Base-by-base conservation (phyloP, 30 jellyfish, hydroid and myxozoan genomes). In the Rhopilema esculentum region DNA sequence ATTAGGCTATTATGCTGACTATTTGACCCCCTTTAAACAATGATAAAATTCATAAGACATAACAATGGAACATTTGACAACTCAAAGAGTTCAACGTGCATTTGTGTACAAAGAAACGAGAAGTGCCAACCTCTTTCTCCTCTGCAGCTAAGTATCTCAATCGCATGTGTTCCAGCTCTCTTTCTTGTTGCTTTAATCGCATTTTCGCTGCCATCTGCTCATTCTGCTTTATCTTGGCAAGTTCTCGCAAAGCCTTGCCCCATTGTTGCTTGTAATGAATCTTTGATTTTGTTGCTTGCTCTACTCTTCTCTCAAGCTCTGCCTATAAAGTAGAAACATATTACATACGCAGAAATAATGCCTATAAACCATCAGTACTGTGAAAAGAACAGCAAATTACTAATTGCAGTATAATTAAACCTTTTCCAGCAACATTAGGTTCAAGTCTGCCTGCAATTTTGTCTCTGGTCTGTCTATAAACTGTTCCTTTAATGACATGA, bases 221-320 rank as follows among this genome's bases (percentile, higher is more conserved):
- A 71, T 77, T 82, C 77, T 82, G 94, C 64, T 94, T 94, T 50
- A 94, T 78, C 77, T 94, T 80, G 33, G 99, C 99, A 8, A 94
- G 87, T 67, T 94, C 99, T 18, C 99, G 91, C 72, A 94, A 83
- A 6, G 99, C 99, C 79, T 97, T 76, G 19, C 97, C 99, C 99
- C 99, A 94, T 57, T 94, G 99, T 62, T 94, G 99, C 32, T 94
- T 94, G 77, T 94, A 94, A 67, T 94, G 99, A 49, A 89, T 90
- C 82, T 89, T 94, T 25, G 99, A 94, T 80, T 94, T 94, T 4
- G 99, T 83, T 1, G 77, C 91, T 23, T 90, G 52, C 48, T 94
- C 99, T 53, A 94, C 66, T 82, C 90, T 89, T 75, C 99, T 90
- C 75, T 94, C 97, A 32, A 94, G 87, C 53, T 91, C 99, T 21